phyloP scores from a whole-genome alignment of 1,140 invertebrate genomes.

The Bombus breviceps region DNA sequence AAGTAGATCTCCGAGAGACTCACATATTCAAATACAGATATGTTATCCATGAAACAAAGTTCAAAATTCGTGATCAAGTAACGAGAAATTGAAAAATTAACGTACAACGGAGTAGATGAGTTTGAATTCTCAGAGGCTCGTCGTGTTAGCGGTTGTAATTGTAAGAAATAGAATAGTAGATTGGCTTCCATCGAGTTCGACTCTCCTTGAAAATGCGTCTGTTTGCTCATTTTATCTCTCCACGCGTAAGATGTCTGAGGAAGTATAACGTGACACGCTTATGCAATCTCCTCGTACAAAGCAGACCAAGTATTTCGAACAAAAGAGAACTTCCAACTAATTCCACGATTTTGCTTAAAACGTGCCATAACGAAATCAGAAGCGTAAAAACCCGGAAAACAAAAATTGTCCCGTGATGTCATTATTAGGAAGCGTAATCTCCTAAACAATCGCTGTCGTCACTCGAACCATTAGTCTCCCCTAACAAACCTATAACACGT shows the following conservation, averaged over 20 bases:
- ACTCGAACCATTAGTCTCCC: not conserved
- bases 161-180: too few species aligned
- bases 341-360: too few species aligned
- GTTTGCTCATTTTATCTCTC: conserved; percentile 6
- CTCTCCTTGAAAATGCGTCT: not conserved
- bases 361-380: not conserved
- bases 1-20: not conserved
- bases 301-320: not conserved
- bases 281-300: not conserved
- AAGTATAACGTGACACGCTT: not conserved
- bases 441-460: not conserved
- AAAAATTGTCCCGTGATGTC: not conserved
- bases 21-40: not conserved
- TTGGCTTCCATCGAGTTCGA: not conserved
- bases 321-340: not conserved
- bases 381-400: not conserved
- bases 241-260: not conserved
- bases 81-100: not conserved
- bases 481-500: not conserved
- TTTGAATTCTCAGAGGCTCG: not conserved
- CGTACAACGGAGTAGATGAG: not conserved
- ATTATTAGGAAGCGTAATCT: not conserved
- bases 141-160: not conserved
- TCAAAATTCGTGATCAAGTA: not conserved
- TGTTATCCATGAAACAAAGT: too few species aligned